Conservation (phyloP, 1,140 invertebrate species). For the Monochamus saltuarius region DNA sequence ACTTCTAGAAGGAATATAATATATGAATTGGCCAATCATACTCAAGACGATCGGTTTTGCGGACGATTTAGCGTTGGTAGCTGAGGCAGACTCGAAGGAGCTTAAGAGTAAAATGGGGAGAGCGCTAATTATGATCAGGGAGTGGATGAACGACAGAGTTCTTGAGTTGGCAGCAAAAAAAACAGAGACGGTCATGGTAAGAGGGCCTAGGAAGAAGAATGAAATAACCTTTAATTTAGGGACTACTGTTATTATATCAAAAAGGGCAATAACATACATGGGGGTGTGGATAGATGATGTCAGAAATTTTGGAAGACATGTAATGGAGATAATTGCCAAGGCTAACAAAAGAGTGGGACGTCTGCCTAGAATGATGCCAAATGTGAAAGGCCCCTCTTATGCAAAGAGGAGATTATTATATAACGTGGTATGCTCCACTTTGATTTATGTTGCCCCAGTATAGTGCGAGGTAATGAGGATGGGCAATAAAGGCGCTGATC, state of each 20-base stretch:
- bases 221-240: neutral
- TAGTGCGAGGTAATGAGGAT: conserved; percentile 15
- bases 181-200: conserved; percentile 11
- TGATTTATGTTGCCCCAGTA: conserved; percentile 28
- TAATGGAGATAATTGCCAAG: conserved; percentile 10
- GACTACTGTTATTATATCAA: neutral
- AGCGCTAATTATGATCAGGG: no score
- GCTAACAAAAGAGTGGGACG: conserved; percentile 3
- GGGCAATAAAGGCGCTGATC: conserved; percentile 12
- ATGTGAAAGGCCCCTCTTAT: conserved; percentile 6
- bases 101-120: no score
- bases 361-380: conserved; percentile 23
- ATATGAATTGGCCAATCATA: conserved; percentile 33
- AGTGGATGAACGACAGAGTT: no score
- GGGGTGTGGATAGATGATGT: conserved; percentile 16
- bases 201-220: neutral
- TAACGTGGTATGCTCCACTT: neutral
- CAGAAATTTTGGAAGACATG: conserved; percentile 11
- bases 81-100: neutral
- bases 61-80: conserved; percentile 20
- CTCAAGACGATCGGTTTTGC: conserved; percentile 13
- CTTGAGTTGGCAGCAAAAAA: conserved; percentile 12
- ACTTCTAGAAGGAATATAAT: no score
- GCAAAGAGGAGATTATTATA: conserved; percentile 10
- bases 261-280: conserved; percentile 9